These are phyloP conservation scores for Zaprionus camerounensis DNA, from an alignment of 1,140 invertebrate genomes.

Conservation along the genomic window DNA sequence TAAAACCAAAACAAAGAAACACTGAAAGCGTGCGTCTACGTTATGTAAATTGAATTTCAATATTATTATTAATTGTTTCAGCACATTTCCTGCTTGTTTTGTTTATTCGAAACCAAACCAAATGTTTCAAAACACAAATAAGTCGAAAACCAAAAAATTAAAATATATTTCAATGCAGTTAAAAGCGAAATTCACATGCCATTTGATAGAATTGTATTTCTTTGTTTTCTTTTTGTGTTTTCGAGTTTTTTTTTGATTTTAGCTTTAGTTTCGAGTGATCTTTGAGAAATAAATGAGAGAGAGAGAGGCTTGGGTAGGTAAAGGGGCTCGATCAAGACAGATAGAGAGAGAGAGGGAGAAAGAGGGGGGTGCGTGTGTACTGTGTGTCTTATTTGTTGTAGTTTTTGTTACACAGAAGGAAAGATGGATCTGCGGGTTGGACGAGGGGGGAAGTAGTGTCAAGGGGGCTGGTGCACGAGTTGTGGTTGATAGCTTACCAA, in stretches of 20 bases:
- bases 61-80: slow-evolving; percentile 48
- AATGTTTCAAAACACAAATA: slow-evolving; percentile 37
- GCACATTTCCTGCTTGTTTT: slow-evolving; percentile 16
- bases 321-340: not conserved
- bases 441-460: slow-evolving; percentile 15
- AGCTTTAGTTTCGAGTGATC: slow-evolving; percentile 27
- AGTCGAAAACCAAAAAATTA: slow-evolving; percentile 50
- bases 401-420: slow-evolving; percentile 31
- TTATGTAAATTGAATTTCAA: slow-evolving; percentile 56
- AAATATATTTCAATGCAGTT: slow-evolving; percentile 63
- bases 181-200: slow-evolving; percentile 80
- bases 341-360: slow-evolving; percentile 4
- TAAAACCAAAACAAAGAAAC: slow-evolving; percentile 42
- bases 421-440: slow-evolving; percentile 4
- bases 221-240: slow-evolving; percentile 43
- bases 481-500: slow-evolving; percentile 91
- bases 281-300: slow-evolving; percentile 4
- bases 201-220: slow-evolving; percentile 59
- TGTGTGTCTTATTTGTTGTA: slow-evolving; percentile 37
- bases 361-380: slow-evolving; percentile 19
- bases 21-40: slow-evolving; percentile 77
- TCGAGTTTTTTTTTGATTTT: slow-evolving; percentile 26
- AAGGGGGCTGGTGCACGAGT: slow-evolving; percentile 64
- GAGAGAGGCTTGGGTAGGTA: not conserved
- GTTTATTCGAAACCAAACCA: slow-evolving; percentile 26